Evolutionary conservation across 2,888 invertebrate genomes (phyloP), one percentile per base, ranked within the genome.

Genomic region (Drosophila subquinaria): DNA sequence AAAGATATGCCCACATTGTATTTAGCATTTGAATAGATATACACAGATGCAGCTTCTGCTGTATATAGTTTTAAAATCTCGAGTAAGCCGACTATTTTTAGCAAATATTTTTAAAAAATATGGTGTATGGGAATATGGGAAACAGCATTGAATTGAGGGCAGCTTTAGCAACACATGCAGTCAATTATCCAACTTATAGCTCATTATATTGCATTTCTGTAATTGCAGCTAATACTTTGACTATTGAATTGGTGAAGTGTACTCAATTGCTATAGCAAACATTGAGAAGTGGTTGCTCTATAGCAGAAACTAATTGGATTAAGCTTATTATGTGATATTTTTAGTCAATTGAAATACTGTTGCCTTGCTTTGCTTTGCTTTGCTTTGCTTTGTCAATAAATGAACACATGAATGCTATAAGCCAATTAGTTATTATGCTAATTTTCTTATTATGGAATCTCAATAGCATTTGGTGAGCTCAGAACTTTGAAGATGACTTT

Each of bases 301-400:
- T 36, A 9, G 15, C 13, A 52, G 38, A 38, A 27, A 38, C 38
- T 38, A 40, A 52, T 38, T 52, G 27, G 27, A 52, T 38, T 27
- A 38, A 52, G 38, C 52, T 27, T 8, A 27, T 52, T 40, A 52
- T 27, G 2, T 40, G n/a, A 4, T 52, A 15, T 52, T 27, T 27
- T 40, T 9, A 38, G 56, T 45, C 35, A 35, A 23, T 33, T 15
- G 10, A n/a, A 38, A 52, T 45, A 27, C 27, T 5, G 9, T 8
- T 20, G 20, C 33, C 2, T 4, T 23, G 20, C 20, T 20, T 13
- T 13, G n/a, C n/a, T n/a, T n/a, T 56, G 60, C 57, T 38, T 65
- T n/a, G 2, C n/a, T 38, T n/a, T n/a, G 17, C 17, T 17, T 17
- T 17, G 17, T 17, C 1, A 20, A 20, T 23, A 13, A 20, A 36